These are phyloP conservation scores for Oreochromis niloticus DNA, from an alignment of 2,113 vertebrate genomes.

Conservation along the genomic window DNA sequence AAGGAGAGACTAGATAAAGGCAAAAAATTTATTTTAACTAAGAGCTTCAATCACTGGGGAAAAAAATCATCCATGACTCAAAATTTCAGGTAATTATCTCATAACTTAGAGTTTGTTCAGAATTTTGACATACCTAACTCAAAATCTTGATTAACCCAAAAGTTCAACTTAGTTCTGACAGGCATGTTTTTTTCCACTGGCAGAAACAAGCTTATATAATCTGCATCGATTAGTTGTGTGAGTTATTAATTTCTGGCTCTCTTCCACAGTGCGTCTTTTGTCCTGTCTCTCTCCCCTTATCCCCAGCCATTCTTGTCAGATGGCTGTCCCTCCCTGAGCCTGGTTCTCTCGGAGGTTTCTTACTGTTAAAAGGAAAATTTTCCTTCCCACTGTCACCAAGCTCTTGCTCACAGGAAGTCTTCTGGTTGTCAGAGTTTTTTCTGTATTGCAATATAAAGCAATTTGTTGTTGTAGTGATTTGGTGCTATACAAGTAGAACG, in stretches of 20 bases:
- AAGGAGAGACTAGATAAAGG: not conserved
- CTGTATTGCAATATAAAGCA: not conserved
- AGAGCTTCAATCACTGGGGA: accelerated
- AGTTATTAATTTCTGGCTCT: not conserved
- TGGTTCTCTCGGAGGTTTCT: not conserved
- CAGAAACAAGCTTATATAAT: not conserved
- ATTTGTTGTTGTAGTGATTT: not conserved
- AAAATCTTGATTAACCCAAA: not conserved
- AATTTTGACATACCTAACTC: not conserved
- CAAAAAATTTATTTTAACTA: accelerated
- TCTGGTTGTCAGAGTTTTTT: not conserved
- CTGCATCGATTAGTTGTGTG: accelerated
- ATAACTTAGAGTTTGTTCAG: not conserved
- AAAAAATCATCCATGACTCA: not conserved
- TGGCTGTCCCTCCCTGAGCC: not conserved
- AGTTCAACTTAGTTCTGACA: not conserved
- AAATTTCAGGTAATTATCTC: not conserved
- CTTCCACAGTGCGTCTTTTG: accelerated
- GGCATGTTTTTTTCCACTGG: accelerated
- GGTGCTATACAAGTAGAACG: not conserved
- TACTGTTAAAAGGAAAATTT: not conserved
- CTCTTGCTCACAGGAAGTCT: not conserved
- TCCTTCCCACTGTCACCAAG: not conserved
- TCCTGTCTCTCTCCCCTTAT: not conserved
- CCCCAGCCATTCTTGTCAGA: not conserved